Base-by-base conservation (phyloP, 1,140 invertebrate species). In the Oreohelix idahoensis region DNA sequence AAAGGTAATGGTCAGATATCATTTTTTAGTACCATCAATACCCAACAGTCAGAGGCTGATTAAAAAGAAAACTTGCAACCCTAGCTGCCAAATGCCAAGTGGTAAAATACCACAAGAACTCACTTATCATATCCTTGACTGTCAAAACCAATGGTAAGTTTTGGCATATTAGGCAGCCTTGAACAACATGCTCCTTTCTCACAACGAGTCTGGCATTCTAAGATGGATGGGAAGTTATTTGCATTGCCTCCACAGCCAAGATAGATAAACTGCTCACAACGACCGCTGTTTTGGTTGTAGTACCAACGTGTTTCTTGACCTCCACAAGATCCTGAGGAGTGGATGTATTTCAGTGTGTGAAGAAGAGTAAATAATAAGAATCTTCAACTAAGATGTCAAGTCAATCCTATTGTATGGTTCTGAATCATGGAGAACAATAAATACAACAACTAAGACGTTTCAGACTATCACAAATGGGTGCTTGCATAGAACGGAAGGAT, bases 181-280 rank as follows among this genome's bases (percentile, higher is more conserved):
- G 84, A 87, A 77, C 90, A 91, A 79, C 90, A 91, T 36, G 90
- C 85, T 2, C 90, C 89, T 39, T 87, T 77, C 10, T 86, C 79
- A 85, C 90, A 91, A 23, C 78, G 78, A 1, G 81, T 58, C 85
- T 89, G 85, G 80, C 90, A 91, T 0, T 80, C 86, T 26, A 84
- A 75, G 29, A 85, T 83, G 8, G 87, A 85, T 0, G 84, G 73
- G 83, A 93, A 93, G 84, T 92, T 92, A 83, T 93, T 93, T 58
- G 90, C 86, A 81, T 93, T 93, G 39, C 92, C 92, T 29, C 85
- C 83, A 81, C 91, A 89, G 63, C 92, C 92, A 29, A 88, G 86
- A 83, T 92, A 93, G 15, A 88, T 86, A 83, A 93, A 93, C 77
- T 89, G 86, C 58, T 91, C 81, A 85, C 93, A 93, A 38, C 81